Evolutionary conservation across 2,888 invertebrate species (phyloP).

Genomic region (Catocala nupta): DNA sequence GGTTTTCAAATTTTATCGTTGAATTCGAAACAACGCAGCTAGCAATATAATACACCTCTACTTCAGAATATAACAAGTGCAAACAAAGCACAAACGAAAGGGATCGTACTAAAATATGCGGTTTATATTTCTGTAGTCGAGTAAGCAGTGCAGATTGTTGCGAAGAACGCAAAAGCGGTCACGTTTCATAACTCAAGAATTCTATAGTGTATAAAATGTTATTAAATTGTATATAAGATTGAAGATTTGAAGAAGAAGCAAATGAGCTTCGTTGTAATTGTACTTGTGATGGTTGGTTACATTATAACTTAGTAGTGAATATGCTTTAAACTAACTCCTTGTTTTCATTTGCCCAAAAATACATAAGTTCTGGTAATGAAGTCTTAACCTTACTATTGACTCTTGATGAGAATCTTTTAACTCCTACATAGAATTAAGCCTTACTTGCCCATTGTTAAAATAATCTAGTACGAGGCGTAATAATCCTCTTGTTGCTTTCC

Average conservation of each 20-base stretch:
- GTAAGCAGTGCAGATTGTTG: slow-evolving; percentile 19
- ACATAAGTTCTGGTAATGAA: too few relatives aligned
- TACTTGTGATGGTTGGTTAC: not conserved
- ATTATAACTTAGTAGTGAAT: too few relatives aligned
- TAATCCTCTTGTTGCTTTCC: too few relatives aligned
- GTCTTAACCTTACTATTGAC: too few relatives aligned
- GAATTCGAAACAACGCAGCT: not conserved
- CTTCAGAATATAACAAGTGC: slow-evolving; percentile 6
- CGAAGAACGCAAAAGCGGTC: slow-evolving; percentile 17
- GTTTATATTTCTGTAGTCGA: slow-evolving; percentile 10
- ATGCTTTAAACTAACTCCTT: too few relatives aligned
- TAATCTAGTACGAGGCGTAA: too few relatives aligned
- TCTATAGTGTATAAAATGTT: not conserved
- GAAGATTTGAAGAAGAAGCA: not conserved
- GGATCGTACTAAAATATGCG: slow-evolving; percentile 8
- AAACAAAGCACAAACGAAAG: slow-evolving; percentile 7
- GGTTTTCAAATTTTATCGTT: not conserved
- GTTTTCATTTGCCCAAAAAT: too few relatives aligned
- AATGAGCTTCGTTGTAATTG: not conserved
- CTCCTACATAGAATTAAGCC: too few relatives aligned
- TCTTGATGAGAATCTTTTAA: too few relatives aligned
- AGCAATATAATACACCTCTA: not conserved
- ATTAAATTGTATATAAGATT: not conserved
- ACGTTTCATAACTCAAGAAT: slow-evolving; percentile 18
- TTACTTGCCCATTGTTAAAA: too few relatives aligned